Evolutionary conservation across 2,888 invertebrate genomes (phyloP).

Genomic region (Coelinius sp.): DNA sequence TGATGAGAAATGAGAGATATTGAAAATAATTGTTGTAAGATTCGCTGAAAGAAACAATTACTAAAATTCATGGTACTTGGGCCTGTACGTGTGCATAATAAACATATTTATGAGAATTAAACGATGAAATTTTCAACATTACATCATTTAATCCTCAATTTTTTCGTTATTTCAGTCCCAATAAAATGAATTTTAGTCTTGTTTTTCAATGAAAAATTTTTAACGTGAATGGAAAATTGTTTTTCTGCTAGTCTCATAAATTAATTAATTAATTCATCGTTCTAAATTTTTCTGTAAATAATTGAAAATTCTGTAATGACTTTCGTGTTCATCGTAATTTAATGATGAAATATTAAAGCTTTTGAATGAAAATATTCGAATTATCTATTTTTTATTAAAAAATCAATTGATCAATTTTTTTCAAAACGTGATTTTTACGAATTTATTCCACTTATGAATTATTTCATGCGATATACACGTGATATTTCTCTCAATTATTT

Average conservation of each 20-base stretch:
- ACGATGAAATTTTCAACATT: background rate
- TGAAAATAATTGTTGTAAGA: background rate
- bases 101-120: background rate
- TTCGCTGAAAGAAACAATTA: background rate
- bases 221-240: constrained; percentile 56
- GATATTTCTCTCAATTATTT: background rate
- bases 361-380: constrained; percentile 60
- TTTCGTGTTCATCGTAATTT: constrained; percentile 65
- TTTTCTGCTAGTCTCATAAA: constrained; percentile 19
- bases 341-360: constrained; percentile 63
- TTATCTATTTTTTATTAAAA: background rate
- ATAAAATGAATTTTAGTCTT: background rate
- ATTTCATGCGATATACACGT: background rate
- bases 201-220: constrained; percentile 45
- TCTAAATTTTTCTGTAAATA: constrained; percentile 29
- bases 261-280: constrained; percentile 4
- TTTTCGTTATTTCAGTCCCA: background rate
- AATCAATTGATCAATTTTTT: background rate
- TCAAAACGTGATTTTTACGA: constrained; percentile 23
- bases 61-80: background rate
- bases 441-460: constrained; percentile 13
- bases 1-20: background rate
- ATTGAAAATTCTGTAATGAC: constrained; percentile 60
- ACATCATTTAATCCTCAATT: background rate
- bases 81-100: background rate